These are phyloP conservation scores for Guaruba guarouba DNA, from an alignment of 2,113 vertebrate genomes.

Conservation along the genomic window DNA sequence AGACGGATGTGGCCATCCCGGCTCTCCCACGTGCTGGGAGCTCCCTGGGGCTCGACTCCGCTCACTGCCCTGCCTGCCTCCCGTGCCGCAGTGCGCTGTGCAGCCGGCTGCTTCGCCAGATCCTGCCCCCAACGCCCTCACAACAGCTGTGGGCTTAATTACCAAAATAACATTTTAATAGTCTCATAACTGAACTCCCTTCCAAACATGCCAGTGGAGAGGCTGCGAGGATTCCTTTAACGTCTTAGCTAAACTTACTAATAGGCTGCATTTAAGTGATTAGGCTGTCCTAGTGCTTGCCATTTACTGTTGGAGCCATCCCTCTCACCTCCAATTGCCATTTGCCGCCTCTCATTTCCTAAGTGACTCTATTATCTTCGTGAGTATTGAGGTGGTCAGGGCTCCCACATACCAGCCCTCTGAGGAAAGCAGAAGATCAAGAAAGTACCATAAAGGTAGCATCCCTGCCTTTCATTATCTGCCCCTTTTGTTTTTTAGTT, in stretches of 20 bases:
- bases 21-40: rapidly evolving
- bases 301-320: conserved; percentile 44
- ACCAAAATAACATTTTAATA: conserved; percentile 88
- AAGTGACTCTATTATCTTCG: conserved; percentile 47
- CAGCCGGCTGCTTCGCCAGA: conserved; percentile 56
- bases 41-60: neutral
- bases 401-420: conserved; percentile 54
- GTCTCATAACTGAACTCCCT: conserved; percentile 81
- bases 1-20: neutral
- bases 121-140: conserved; percentile 74
- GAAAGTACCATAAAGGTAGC: conserved; percentile 28
- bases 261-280: conserved; percentile 71
- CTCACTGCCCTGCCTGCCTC: neutral
- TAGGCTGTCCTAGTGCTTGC: conserved; percentile 62
- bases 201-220: conserved; percentile 75
- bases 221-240: conserved; percentile 72
- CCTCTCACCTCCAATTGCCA: conserved; percentile 41
- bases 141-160: conserved; percentile 85
- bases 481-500: neutral
- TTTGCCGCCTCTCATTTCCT: conserved; percentile 39
- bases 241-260: conserved; percentile 77
- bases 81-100: neutral
- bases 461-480: conserved; percentile 23
- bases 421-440: neutral
- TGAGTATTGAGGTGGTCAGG: conserved; percentile 26